Percentiles rank a stretch among this genome's conserved stretches.
These are phyloP conservation scores for Meles meles DNA, from an alignment of 2,113 vertebrate species.

Conservation along the genomic window DNA sequence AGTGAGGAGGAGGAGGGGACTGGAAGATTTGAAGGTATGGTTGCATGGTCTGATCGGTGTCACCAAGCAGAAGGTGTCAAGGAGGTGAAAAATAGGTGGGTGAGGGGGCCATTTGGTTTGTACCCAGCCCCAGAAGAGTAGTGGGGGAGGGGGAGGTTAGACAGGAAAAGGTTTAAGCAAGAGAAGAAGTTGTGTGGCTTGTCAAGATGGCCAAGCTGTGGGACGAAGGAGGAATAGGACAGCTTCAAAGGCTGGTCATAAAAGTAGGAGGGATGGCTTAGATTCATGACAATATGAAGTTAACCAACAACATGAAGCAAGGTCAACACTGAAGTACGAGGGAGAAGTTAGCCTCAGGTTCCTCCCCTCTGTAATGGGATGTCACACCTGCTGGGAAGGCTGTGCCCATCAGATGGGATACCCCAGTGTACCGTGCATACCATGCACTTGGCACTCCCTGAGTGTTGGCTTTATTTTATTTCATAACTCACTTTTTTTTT, in stretches of 20 bases:
- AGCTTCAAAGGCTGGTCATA: neutral
- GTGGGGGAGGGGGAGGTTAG: fast-evolving
- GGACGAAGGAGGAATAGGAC: neutral
- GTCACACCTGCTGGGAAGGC: neutral
- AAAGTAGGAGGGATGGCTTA: neutral
- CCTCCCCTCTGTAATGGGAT: neutral
- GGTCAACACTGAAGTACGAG: neutral
- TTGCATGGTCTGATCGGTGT: neutral
- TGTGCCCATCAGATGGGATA: neutral
- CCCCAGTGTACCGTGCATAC: too few species aligned
- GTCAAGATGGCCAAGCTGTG: neutral
- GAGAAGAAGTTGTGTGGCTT: neutral
- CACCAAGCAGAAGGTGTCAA: neutral
- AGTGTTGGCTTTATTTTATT: neutral
- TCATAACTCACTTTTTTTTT: neutral
- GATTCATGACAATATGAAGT: neutral
- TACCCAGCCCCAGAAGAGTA: neutral
- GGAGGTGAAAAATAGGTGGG: neutral
- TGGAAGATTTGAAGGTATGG: neutral
- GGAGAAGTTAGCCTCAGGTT: neutral
- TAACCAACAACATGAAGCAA: neutral
- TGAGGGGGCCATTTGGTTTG: neutral
- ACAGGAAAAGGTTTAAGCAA: neutral
- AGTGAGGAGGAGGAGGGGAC: neutral
- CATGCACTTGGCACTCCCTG: neutral